phyloP scores from a whole-genome alignment of 2,113 vertebrate genomes.

The Bos indicus region DNA sequence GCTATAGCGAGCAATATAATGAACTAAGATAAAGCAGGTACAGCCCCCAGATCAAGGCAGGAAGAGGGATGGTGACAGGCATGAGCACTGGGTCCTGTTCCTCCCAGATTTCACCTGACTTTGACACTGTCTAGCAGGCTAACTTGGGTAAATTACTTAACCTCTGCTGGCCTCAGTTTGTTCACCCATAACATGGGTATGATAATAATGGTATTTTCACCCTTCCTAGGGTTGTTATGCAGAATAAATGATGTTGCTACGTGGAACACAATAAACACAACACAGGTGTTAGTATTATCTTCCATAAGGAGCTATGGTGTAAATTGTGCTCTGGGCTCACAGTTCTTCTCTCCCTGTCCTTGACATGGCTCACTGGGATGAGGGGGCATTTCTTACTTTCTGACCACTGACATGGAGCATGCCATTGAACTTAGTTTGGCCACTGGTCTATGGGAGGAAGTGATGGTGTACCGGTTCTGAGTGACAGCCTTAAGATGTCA shows the following conservation, averaged over 20 bases:
- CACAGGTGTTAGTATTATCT: no score
- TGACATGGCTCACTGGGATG: neutral
- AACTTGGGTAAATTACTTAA: neutral
- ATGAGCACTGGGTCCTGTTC: no score
- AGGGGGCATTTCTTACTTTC: no score
- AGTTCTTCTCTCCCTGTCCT: neutral
- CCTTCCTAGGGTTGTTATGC: neutral
- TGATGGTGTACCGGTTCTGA: fast-evolving
- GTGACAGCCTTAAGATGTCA: neutral
- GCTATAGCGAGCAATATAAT: neutral
- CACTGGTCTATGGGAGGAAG: neutral
- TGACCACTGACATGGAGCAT: neutral
- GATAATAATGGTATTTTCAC: neutral
- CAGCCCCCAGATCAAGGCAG: no score
- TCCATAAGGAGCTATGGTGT: neutral
- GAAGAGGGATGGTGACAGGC: no score
- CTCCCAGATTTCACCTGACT: no score
- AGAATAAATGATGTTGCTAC: neutral
- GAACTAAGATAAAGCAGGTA: neutral
- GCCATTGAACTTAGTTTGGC: neutral
- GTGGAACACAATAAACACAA: neutral
- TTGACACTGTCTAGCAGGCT: neutral
- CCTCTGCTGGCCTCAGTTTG: neutral
- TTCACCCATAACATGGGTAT: neutral
- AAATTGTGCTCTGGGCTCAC: neutral